phyloP scores from a whole-genome alignment of 2,113 vertebrate genomes.

The Corapipo altera region DNA sequence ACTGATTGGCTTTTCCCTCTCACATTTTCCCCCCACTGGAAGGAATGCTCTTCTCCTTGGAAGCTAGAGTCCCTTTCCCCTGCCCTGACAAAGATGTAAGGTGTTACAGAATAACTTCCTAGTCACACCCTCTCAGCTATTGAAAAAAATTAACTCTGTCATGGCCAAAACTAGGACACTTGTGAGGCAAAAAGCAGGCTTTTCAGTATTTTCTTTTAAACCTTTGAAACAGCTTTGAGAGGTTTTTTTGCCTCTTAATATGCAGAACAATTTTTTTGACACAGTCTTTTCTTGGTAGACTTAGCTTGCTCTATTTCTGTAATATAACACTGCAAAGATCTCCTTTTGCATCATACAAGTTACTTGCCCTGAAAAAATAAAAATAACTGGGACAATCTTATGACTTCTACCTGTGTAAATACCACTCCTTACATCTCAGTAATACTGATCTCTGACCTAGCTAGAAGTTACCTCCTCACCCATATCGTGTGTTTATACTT shows the following conservation, averaged over 20 bases:
- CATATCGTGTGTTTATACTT: not conserved
- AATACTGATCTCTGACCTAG: not conserved
- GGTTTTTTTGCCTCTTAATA: not conserved
- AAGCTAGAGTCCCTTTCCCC: not conserved
- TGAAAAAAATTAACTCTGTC: not conserved
- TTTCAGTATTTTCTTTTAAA: not conserved
- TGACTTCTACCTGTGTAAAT: not conserved
- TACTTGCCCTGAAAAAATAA: not conserved
- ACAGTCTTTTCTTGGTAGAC: not conserved
- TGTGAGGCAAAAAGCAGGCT: accelerated
- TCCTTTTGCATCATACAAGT: not conserved
- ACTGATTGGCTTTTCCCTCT: not conserved
- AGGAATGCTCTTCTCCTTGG: accelerated
- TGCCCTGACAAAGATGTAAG: not conserved
- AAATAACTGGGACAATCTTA: not conserved
- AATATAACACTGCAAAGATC: not conserved
- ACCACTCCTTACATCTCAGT: not conserved
- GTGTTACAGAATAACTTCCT: not conserved
- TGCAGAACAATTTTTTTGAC: not conserved
- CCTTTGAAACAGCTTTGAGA: not conserved
- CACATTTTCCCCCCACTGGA: not conserved
- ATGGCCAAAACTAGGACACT: not conserved
- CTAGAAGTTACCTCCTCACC: not conserved
- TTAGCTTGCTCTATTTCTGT: not conserved
- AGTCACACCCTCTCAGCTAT: not conserved